Evolutionary conservation across 2,888 invertebrate genomes (phyloP).

Genomic region (Pycnomerus fuliginosus): DNA sequence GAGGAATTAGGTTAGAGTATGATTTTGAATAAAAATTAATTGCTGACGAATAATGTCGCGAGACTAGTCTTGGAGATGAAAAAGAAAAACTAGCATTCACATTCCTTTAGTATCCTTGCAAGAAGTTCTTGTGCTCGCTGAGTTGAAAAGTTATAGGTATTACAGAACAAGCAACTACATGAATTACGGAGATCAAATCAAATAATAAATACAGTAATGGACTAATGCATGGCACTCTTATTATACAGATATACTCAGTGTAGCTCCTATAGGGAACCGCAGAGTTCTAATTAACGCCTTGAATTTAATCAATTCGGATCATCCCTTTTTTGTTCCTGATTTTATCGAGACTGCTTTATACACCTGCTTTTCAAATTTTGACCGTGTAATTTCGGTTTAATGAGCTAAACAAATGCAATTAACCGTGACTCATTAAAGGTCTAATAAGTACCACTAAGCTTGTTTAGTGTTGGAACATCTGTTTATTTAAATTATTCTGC

Average conservation of each 20-base stretch:
- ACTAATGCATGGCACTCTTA: too few species aligned
- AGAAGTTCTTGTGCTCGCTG: conserved; percentile 15
- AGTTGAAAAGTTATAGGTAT: too few species aligned
- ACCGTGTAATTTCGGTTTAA: conserved; percentile 26
- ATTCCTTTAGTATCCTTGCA: conserved; percentile 26
- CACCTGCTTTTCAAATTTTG: conserved; percentile 14
- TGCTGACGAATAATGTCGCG: conserved; percentile 12
- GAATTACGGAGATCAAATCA: conserved; percentile 31
- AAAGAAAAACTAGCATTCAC: conserved; percentile 30
- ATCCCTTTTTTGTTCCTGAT: conserved; percentile 2
- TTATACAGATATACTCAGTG: too few species aligned
- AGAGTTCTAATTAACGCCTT: too few species aligned
- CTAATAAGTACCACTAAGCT: conserved; percentile 16
- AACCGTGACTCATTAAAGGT: conserved; percentile 31
- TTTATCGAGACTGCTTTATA: neutral
- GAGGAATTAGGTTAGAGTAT: conserved; percentile 18
- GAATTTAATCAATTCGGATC: too few species aligned
- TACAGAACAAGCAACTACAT: conserved; percentile 26
- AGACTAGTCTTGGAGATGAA: conserved; percentile 32
- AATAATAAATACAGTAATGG: conserved; percentile 32
- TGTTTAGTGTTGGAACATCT: conserved; percentile 15
- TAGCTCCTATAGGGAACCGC: too few species aligned
- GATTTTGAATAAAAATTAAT: conserved; percentile 16
- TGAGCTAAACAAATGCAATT: conserved; percentile 33
- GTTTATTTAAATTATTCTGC: conserved; percentile 15